Evolutionary conservation across 2,113 vertebrate species (phyloP), one percentile per base, ranked within the genome.

Genomic region (Eretmochelys imbricata): DNA sequence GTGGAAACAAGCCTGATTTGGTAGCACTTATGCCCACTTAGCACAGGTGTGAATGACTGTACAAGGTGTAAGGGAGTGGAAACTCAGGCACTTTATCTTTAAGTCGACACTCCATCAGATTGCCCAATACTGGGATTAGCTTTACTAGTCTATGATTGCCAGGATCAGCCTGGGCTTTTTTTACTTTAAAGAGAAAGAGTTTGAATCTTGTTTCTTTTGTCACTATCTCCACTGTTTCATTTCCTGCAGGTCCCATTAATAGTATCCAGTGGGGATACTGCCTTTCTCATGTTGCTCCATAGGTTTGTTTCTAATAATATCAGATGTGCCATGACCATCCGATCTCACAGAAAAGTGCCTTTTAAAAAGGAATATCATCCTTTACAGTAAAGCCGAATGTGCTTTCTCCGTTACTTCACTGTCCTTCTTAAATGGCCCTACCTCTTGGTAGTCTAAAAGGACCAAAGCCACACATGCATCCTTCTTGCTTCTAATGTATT

Each of bases 271-370:
- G 85, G 80, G 14, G 76, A 69, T 57, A 85, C 75, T 90, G 50
- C 42, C 91, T 93, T 93, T 97, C 93, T 85, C 80, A 94, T 90
- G 87, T 57, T 85, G 27, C 54, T 84, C 54, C 93, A 72, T 20
- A 20, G 20, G n/a, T 38, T 72, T 38, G 65, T 72, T 72, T 17
- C 62, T 0, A 2, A 88, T 76, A 76, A 35, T 5, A 80, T 93
- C 90, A 89, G 25, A 25, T 76, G 46, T 92, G 94, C 93, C 89
- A 86, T 13, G 42, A 80, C 29, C 69, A 82, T 84, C 78, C 72
- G 55, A 94, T 87, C 80, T 89, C 59, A 27, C 49, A 49, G 46
- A 84, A 95, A 94, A 90, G 29, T 93, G 48, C 10, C 27, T 72
- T 38, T 78, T 78, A 88, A 91, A 91, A 17, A 89, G 69, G 42